Conservation (phyloP, 2,113 vertebrate species). For the Podarcis muralis region DNA sequence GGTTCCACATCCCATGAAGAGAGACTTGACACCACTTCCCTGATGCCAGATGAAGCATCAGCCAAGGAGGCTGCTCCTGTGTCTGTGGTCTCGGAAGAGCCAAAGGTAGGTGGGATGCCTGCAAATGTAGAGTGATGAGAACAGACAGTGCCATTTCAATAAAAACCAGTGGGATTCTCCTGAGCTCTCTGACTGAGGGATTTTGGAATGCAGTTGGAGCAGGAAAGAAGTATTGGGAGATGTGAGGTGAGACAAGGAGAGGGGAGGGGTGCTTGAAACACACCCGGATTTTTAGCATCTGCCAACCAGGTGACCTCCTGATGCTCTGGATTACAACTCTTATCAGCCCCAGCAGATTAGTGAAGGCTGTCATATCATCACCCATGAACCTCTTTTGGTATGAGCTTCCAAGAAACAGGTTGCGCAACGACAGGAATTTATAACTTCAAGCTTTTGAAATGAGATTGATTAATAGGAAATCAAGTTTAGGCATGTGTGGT, state of each 20-base stretch:
- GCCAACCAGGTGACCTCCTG: no score
- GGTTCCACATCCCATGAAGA: not conserved
- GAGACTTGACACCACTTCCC: not conserved
- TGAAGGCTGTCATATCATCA: not conserved
- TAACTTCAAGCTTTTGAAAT: not conserved
- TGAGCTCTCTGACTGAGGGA: not conserved
- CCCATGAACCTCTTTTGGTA: not conserved
- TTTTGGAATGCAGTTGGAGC: no score
- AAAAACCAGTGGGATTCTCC: not conserved
- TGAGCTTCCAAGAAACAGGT: not conserved
- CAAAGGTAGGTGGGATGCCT: not conserved
- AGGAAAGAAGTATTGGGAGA: no score
- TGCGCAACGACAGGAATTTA: not conserved
- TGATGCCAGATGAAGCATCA: accelerated
- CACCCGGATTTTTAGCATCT: no score
- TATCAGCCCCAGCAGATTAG: no score
- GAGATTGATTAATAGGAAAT: not conserved
- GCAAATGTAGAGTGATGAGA: accelerated
- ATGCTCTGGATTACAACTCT: no score
- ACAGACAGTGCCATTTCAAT: accelerated
- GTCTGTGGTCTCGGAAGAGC: not conserved
- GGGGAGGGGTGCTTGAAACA: no score
- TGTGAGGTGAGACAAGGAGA: no score
- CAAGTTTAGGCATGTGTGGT: not conserved
- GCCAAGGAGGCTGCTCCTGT: accelerated